Base-by-base conservation (phyloP, 2,113 vertebrate genomes). In the Columba janthina region DNA sequence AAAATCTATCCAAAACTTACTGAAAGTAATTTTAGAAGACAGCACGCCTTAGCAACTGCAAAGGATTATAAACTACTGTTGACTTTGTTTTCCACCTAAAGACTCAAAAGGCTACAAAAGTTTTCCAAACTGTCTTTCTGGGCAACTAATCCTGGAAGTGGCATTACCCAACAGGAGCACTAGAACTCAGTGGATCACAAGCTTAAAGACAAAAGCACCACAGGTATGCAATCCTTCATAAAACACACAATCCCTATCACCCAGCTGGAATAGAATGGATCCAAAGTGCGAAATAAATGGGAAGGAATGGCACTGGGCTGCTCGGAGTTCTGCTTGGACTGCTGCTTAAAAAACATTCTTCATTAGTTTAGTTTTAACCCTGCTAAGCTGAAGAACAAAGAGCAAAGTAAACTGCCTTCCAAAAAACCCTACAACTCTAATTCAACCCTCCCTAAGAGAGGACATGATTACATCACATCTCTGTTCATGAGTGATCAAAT, bases 191-290 rank as follows among this genome's bases (percentile, higher is more conserved):
- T 24, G 26, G 28, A 77, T 69, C 61, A 84, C 51, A 87, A 32
- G 11, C 15, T 74, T 75, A 64, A 89, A 60, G 18, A 66, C 31
- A 77, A 86, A 89, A 85, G 60, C 53, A 87, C 42, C 64, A 80
- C 29, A 92, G 20, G 38, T 48, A 77, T 25, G 18, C 34, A 64
- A 17, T 31, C 24, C 48, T 81, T 93, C 66, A 5, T 12, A 75
- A 75, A 3, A 16, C 31, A 61, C 42, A 72, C 5, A 75, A 31
- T 15, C 57, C 31, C n/a, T 19, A 29, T 16, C 67, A 85, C 11
- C 6, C 32, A 74, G 25, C 4, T 12, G 8, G 29, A 82, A 89
- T 0, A 77, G 50, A 90, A 42, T 2, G 1, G 0, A 76, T 62
- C 54, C 10, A n/a, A 89, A 82, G 31, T 8, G 20, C 28, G 13